Conservation (phyloP, 2,797 vertebrate genomes). For the Ibycter americanus region DNA sequence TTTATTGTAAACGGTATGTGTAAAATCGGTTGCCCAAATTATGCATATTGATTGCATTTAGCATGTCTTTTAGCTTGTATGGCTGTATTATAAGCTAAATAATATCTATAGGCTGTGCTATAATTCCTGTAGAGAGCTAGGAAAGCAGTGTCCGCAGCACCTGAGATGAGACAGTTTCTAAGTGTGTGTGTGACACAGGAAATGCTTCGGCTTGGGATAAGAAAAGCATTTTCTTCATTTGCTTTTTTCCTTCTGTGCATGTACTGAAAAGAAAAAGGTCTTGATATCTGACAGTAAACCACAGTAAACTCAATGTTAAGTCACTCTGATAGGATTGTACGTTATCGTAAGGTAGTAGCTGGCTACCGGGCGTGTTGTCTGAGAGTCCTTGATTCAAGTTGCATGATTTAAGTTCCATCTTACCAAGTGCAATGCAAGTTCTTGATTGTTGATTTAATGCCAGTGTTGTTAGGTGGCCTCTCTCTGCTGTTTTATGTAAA, state of each 20-base stretch:
- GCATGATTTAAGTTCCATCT: background rate
- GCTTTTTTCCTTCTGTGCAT: background rate
- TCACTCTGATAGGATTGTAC: background rate
- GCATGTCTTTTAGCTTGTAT: background rate
- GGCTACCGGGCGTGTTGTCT: background rate
- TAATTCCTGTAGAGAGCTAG: background rate
- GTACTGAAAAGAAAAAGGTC: background rate
- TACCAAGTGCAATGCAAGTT: accelerated
- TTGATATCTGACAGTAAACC: background rate
- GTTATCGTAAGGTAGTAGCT: background rate
- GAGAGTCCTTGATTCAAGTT: background rate
- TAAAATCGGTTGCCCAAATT: background rate
- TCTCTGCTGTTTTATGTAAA: background rate
- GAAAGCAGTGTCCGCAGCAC: background rate
- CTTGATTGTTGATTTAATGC: too few relatives aligned
- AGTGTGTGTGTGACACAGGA: background rate
- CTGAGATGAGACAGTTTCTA: background rate
- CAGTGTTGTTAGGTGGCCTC: background rate
- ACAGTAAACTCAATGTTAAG: background rate
- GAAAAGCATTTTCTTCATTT: background rate
- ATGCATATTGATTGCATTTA: accelerated
- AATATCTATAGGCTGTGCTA: background rate
- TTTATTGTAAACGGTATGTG: background rate
- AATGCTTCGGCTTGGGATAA: background rate
- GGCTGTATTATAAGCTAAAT: background rate